phyloP scores from a whole-genome alignment of 2,888 invertebrate species.

The Hipparchia semele region DNA sequence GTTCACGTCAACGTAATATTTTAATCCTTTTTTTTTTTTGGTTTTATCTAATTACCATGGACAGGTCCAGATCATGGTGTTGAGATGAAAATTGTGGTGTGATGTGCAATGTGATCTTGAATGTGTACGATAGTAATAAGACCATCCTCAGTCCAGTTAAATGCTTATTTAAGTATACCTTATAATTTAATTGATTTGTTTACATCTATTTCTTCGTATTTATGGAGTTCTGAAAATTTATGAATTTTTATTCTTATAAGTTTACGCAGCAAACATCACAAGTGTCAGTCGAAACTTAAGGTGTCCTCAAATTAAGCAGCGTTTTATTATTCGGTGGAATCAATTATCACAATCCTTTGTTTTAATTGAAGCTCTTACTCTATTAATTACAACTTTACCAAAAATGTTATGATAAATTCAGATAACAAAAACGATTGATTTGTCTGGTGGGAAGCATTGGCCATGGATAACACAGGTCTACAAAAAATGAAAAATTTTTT shows the following conservation, averaged over 20 bases:
- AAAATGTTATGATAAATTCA: background rate
- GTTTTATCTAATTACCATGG: no score
- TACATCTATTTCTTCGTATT: no score
- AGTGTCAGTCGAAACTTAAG: background rate
- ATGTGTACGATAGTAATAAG: background rate
- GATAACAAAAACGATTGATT: background rate
- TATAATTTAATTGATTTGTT: background rate
- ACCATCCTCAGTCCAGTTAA: background rate
- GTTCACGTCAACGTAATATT: background rate
- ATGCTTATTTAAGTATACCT: background rate
- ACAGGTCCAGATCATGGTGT: no score
- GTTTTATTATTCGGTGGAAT: background rate
- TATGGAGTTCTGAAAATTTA: no score
- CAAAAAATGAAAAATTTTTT: no score
- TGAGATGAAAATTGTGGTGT: no score
- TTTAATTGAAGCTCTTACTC: background rate
- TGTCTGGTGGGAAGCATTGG: no score
- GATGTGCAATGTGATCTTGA: background rate
- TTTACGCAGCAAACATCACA: background rate
- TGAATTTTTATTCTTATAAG: no score
- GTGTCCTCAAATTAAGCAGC: background rate
- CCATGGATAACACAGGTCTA: no score
- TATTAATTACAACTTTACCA: background rate
- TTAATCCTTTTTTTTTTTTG: background rate
- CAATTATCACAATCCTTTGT: background rate